phyloP scores from a whole-genome alignment of 2,797 vertebrate species.

The Phylloscopus collybita region DNA sequence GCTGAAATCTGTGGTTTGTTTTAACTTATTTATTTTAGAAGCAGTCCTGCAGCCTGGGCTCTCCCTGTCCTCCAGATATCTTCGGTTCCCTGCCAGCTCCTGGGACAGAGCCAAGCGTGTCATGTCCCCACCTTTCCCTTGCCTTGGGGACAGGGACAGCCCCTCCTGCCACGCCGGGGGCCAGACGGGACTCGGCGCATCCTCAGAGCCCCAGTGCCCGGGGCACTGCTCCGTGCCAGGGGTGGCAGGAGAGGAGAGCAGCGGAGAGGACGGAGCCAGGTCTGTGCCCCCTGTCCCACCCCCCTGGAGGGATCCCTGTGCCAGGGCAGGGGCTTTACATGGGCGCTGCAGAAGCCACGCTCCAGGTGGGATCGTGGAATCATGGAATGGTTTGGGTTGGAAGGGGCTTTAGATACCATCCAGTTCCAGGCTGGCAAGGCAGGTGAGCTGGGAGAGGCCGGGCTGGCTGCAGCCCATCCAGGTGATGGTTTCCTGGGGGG shows the following conservation, averaged over 20 bases:
- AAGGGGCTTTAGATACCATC: accelerated
- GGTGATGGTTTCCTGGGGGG: background rate
- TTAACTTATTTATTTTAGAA: background rate
- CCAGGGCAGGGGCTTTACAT: background rate
- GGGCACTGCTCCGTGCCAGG: background rate
- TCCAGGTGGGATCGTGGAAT: background rate
- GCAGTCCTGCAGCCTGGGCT: background rate
- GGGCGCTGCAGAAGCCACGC: background rate
- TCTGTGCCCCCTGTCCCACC: background rate
- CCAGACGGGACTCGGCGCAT: background rate
- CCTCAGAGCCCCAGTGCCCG: background rate
- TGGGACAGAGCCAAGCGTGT: background rate
- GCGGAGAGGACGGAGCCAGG: background rate
- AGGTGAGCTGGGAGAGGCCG: accelerated
- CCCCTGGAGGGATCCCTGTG: background rate
- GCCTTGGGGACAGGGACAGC: background rate
- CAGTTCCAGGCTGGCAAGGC: background rate
- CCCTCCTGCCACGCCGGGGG: background rate
- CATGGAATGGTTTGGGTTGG: background rate
- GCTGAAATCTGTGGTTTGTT: background rate
- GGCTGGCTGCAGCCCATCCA: accelerated
- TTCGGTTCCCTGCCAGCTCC: background rate
- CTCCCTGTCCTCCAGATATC: background rate
- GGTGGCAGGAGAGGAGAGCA: background rate
- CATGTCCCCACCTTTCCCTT: background rate